A percentile compares a stretch with the other conserved stretches of the same genome.
These are phyloP conservation scores for Heliconius ethilla DNA, from an alignment of 2,888 invertebrate species.

Conservation along the genomic window DNA sequence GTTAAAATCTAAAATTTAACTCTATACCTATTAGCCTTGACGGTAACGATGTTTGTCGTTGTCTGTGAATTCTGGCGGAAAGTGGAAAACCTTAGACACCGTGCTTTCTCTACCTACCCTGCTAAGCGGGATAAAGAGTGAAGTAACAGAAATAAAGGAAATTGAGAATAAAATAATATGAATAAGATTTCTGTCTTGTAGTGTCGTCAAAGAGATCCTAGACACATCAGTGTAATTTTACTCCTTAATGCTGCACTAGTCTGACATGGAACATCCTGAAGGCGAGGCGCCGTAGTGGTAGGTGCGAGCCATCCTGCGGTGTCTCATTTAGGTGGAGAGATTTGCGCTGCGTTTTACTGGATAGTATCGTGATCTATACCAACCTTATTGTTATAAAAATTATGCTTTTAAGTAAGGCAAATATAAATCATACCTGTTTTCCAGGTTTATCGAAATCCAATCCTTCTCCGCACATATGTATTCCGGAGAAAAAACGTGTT, in stretches of 20 bases:
- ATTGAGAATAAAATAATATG: neutral
- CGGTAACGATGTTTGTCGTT: too few relatives aligned
- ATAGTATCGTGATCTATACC: too few relatives aligned
- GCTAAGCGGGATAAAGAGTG: neutral
- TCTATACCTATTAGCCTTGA: neutral
- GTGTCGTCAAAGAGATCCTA: too few relatives aligned
- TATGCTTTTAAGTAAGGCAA: neutral
- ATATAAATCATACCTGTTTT: slow-evolving; percentile 78
- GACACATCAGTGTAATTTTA: too few relatives aligned
- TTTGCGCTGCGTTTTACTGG: too few relatives aligned
- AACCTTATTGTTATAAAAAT: too few relatives aligned
- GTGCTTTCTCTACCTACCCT: neutral
- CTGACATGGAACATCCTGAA: too few relatives aligned
- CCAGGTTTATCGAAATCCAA: slow-evolving; percentile 84
- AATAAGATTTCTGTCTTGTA: too few relatives aligned
- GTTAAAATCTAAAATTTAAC: slow-evolving; percentile 79
- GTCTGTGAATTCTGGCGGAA: neutral
- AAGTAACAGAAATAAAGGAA: neutral
- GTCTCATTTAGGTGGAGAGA: too few relatives aligned
- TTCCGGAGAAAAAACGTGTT: slow-evolving; percentile 80
- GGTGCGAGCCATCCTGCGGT: too few relatives aligned
- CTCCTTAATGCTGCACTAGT: too few relatives aligned
- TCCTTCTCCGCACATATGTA: slow-evolving; percentile 86
- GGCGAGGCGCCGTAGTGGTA: too few relatives aligned
- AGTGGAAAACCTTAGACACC: neutral